Percentiles rank a stretch among this genome's conserved stretches.
Evolutionary conservation across 2,888 invertebrate species (phyloP).

Genomic region (Drosophila cracens): DNA sequence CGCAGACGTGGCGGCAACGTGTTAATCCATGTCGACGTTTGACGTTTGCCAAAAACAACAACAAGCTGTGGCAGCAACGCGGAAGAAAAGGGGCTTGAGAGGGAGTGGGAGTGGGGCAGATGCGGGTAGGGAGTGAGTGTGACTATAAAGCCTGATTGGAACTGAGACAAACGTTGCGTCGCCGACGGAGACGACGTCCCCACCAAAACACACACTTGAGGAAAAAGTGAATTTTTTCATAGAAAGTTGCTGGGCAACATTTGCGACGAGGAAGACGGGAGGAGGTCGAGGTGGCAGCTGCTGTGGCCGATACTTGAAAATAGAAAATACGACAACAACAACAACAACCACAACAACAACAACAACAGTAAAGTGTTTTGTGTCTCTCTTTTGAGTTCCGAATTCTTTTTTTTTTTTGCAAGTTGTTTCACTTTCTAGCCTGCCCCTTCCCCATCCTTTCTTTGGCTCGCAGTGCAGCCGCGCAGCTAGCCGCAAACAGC

Average conservation of each 20-base stretch:
- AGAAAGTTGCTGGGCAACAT: slow-evolving; percentile 81
- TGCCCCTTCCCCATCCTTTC: slow-evolving; percentile 1
- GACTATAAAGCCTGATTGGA: slow-evolving; percentile 57
- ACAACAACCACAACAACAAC: slow-evolving; percentile 3
- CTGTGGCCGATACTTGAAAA: slow-evolving; percentile 66
- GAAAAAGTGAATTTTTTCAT: slow-evolving; percentile 82
- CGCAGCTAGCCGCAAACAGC: slow-evolving; percentile 27
- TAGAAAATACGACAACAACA: slow-evolving; percentile 63
- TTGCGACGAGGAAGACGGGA: slow-evolving; percentile 48
- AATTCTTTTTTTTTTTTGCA: slow-evolving; percentile 42
- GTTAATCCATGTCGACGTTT: slow-evolving; percentile 60
- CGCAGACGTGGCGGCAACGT: slow-evolving; percentile 46
- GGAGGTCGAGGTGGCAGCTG: slow-evolving; percentile 28
- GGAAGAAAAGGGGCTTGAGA: slow-evolving; percentile 11
- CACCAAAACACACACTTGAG: slow-evolving; percentile 48
- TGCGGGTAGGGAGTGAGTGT: background rate
- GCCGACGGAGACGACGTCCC: slow-evolving; percentile 29
- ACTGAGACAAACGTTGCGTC: slow-evolving; percentile 25
- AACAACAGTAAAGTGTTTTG: slow-evolving; percentile 24
- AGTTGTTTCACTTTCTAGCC: slow-evolving; percentile 47
- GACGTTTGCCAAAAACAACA: slow-evolving; percentile 56
- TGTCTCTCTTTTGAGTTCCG: slow-evolving; percentile 27
- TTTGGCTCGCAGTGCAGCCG: slow-evolving; percentile 13
- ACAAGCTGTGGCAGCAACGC: slow-evolving; percentile 17
- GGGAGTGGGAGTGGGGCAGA: background rate